Evolutionary conservation across 2,113 vertebrate genomes (phyloP), one percentile per base, ranked within the genome.

Genomic region (Myiopsitta monachus): DNA sequence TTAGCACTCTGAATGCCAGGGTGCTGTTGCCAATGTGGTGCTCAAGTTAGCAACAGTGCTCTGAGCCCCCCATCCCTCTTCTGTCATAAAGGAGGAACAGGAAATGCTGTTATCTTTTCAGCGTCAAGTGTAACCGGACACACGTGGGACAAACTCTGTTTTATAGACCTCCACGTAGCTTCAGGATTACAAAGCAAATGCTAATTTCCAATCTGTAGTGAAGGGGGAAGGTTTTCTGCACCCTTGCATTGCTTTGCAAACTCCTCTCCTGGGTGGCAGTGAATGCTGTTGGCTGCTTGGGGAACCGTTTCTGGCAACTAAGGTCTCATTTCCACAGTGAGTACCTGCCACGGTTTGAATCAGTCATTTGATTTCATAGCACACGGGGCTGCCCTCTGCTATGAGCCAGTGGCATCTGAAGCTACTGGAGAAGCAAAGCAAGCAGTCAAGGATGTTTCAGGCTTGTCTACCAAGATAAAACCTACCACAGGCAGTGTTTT

Each of bases 271-370:
- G 15, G 33, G 43, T 2, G 3, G 47, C 7, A 10, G 84, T 14
- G 49, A 66, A 41, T 5, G 2, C 43, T 36, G 46, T 22, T 51
- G n/a, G 38, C 31, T 49, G 54, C 52, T 46, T 6, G 3, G 27
- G 33, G 64, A 93, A 14, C 57, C 4, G 0, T 7, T 83, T 33
- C 36, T 16, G 2, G 47, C 0, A 0, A 22, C 85, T 46, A n/a
- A 69, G 49, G 51, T 73, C 64, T 82, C 44, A 30, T 69, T 88
- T 91, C 80, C 54, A 79, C n/a, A 2, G 1, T 1, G 8, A 92
- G 23, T 36, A 59, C 18, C 47, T 81, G 72, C 83, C 51, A 54
- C 70, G n/a, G 33, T 62, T 92, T 87, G 57, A 69, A 84, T 87
- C 83, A 75, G 27, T 52, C 44, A 19, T 33, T 88, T 55, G 24